Base-by-base conservation (phyloP, 2,888 invertebrate genomes). In the Venustoraphidia nigricollis region DNA sequence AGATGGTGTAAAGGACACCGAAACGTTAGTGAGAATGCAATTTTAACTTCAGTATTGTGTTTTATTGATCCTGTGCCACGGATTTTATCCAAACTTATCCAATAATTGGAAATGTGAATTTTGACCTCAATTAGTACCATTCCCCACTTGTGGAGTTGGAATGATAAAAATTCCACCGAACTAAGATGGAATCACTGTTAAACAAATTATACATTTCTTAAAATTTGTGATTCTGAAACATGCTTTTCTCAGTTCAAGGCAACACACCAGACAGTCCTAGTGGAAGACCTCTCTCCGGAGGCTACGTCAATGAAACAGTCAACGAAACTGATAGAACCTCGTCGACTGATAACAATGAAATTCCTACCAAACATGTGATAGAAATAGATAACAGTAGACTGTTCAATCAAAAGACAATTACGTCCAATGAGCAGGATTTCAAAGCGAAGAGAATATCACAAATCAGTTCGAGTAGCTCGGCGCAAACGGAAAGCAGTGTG, bases 281-380 rank as follows among this genome's bases (percentile, higher is more conserved):
- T 41, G 69, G 68, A 57, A 73, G 83, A 52, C 82, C 83, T 49
- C 72, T 81, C 53, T 83, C 82, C 54, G 84, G 81, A 45, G 84
- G 83, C 45, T 87, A 86, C 69, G 82, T 86, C 58, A 86, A 86
- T 68, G 86, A 87, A 66, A 76, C 82, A 51, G 85, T 85, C 58
- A 70, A 73, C 38, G 77, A 78, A 54, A 66, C 44, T 36, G 44
- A 44, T 47, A 38, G 17, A 39, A 53, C 54, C 46, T 55, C 53
- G 46, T 56, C 53, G 39, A 56, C 58, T 50, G 59, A 57, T 47
- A 58, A 58, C 45, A 47, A 34, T 42, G 61, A 62, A 51, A 57
- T 53, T 45, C 66, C 66, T 48, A 70, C 73, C 49, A 75, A 75
- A 60, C 76, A 76, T 60, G 27, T 27, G 27, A 75, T 74, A 57